phyloP scores from a whole-genome alignment of 2,797 vertebrate species.

The Nasua narica region DNA sequence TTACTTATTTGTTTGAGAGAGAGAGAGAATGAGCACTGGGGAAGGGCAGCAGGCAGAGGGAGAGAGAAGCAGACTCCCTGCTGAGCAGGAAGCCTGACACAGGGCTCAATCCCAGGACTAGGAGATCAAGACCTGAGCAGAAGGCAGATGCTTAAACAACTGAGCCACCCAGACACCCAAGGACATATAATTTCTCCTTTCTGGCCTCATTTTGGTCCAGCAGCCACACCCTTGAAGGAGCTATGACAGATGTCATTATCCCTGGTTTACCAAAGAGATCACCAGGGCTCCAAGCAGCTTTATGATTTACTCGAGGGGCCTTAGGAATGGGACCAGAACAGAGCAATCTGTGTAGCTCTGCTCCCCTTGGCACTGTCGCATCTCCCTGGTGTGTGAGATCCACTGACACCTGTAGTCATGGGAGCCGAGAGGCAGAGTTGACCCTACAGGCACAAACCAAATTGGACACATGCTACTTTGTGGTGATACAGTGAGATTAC shows the following conservation, averaged over 20 bases:
- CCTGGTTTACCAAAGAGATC: neutral
- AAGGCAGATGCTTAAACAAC: neutral
- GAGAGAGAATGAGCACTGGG: neutral
- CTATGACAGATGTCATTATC: neutral
- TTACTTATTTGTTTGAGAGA: neutral
- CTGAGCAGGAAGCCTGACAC: neutral
- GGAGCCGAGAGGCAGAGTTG: neutral
- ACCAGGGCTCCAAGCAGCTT: neutral
- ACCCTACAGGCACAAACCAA: too few relatives aligned
- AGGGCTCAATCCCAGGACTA: neutral
- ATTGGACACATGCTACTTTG: neutral
- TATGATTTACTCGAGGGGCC: neutral
- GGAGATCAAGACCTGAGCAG: neutral
- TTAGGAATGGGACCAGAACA: neutral
- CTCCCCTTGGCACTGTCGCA: neutral
- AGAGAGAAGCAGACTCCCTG: neutral
- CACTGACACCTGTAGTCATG: neutral
- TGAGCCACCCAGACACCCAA: neutral
- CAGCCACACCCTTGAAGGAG: neutral
- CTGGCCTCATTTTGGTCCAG: neutral
- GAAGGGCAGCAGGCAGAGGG: neutral
- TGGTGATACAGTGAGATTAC: neutral
- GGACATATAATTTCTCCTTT: neutral
- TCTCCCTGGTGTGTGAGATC: neutral
- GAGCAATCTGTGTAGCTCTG: neutral